Evolutionary conservation across 2,888 invertebrate species (phyloP).

Genomic region (Ptycholaimellus sp.): DNA sequence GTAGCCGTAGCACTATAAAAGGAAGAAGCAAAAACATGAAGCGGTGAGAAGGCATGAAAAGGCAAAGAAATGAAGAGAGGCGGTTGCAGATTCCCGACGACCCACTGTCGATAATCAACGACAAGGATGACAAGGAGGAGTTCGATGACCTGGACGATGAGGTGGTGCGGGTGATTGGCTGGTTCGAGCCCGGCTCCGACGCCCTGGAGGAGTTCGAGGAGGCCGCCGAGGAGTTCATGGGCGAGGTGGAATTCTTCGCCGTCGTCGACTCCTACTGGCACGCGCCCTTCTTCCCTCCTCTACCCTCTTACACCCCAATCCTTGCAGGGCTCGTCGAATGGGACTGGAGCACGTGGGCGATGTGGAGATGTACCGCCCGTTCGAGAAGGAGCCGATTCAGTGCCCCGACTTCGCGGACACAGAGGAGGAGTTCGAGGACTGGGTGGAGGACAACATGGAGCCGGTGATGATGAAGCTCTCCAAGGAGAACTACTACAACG

Average conservation of each 20-base stretch:
- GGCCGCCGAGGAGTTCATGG: conserved; percentile 26
- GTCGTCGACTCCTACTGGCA: conserved; percentile 23
- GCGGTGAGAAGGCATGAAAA: no score
- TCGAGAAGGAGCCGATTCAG: conserved; percentile 23
- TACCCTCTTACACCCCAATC: no score
- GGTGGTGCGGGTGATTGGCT: conserved; percentile 21
- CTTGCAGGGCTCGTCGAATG: conserved; percentile 24
- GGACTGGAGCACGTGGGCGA: conserved; percentile 22
- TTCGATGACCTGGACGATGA: conserved; percentile 23
- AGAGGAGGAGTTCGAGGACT: conserved; percentile 26
- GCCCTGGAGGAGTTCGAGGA: conserved; percentile 24
- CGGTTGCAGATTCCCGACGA: conserved; percentile 24
- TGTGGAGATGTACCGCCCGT: conserved; percentile 23
- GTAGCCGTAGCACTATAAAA: no score
- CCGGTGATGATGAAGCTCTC: conserved; percentile 25
- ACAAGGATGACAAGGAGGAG: conserved; percentile 23
- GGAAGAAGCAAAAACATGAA: no score
- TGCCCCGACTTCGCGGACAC: conserved; percentile 18
- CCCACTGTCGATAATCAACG: conserved; percentile 25
- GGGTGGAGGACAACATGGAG: conserved; percentile 25
- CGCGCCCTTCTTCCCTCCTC: no score
- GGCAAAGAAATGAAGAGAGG: no score
- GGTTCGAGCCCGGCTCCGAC: conserved; percentile 24
- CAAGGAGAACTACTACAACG: conserved; percentile 24
- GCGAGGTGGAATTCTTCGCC: conserved; percentile 25